Evolutionary conservation across 2,888 invertebrate genomes (phyloP).

Genomic region (Nomada goodeniana): DNA sequence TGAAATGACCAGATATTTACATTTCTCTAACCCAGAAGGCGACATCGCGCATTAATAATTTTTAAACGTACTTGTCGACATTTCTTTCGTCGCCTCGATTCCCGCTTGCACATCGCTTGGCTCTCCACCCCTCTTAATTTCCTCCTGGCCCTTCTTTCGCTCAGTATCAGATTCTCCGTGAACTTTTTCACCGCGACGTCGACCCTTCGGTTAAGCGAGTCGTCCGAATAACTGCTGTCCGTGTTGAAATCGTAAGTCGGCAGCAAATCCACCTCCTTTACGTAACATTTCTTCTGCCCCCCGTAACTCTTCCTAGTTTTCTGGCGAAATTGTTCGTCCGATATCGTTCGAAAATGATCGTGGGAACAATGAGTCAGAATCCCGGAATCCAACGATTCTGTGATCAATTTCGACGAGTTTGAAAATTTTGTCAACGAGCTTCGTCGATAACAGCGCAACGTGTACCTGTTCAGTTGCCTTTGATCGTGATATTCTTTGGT

Average conservation of each 20-base stretch:
- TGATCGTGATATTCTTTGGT: neutral
- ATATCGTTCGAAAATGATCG: neutral
- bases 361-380: constrained; percentile 30
- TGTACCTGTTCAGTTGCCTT: neutral
- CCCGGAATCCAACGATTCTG: constrained; percentile 35
- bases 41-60: neutral
- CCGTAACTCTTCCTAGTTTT: neutral
- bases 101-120: neutral
- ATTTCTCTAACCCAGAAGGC: neutral
- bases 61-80: constrained; percentile 29
- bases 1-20: neutral
- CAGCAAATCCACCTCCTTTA: neutral
- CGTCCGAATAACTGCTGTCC: constrained; percentile 66
- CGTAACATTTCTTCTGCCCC: neutral
- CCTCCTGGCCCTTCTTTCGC: constrained; percentile 62
- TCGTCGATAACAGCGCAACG: neutral
- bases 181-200: constrained; percentile 73
- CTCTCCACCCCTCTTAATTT: constrained; percentile 40
- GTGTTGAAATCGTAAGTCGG: constrained; percentile 43
- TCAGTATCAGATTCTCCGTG: constrained; percentile 71
- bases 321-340: neutral
- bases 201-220: constrained; percentile 68
- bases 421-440: constrained; percentile 2
- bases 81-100: constrained; percentile 16
- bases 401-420: constrained; percentile 7